Conservation (phyloP, 1,140 invertebrate species). For the Agrypnia vestita region DNA sequence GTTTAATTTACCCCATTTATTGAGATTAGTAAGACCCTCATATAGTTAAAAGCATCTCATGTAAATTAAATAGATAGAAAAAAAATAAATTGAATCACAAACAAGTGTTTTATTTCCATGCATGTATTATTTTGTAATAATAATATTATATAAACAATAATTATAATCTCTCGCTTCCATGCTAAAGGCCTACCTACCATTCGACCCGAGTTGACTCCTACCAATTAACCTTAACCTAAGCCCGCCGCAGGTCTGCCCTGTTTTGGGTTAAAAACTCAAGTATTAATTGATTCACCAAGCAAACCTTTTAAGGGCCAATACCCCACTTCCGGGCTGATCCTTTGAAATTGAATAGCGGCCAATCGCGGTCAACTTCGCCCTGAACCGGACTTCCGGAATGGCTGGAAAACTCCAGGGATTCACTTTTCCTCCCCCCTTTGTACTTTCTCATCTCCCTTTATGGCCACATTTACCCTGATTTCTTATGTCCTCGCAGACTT, state of each 20-base stretch:
- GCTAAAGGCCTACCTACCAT: neutral
- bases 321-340: constrained; percentile 49
- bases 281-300: constrained; percentile 54
- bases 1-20: too few species aligned
- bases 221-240: constrained; percentile 25
- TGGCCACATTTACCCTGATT: constrained; percentile 50
- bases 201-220: neutral
- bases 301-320: constrained; percentile 43
- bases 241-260: constrained; percentile 11
- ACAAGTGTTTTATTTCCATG: too few species aligned
- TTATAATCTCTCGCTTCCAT: too few species aligned
- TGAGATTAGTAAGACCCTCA: too few species aligned
- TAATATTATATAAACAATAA: too few species aligned
- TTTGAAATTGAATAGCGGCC: constrained; percentile 58
- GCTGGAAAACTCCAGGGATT: constrained; percentile 52
- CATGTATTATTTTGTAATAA: too few species aligned
- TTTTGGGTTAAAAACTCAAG: constrained; percentile 36
- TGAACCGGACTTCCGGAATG: constrained; percentile 48
- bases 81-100: too few species aligned
- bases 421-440: constrained; percentile 41
- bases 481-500: constrained; percentile 37
- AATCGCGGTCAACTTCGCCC: constrained; percentile 51
- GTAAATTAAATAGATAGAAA: too few species aligned
- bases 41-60: too few species aligned
- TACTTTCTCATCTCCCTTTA: constrained; percentile 52